Base-by-base conservation (phyloP, 2,113 vertebrate species). In the Muntiacus reevesi region DNA sequence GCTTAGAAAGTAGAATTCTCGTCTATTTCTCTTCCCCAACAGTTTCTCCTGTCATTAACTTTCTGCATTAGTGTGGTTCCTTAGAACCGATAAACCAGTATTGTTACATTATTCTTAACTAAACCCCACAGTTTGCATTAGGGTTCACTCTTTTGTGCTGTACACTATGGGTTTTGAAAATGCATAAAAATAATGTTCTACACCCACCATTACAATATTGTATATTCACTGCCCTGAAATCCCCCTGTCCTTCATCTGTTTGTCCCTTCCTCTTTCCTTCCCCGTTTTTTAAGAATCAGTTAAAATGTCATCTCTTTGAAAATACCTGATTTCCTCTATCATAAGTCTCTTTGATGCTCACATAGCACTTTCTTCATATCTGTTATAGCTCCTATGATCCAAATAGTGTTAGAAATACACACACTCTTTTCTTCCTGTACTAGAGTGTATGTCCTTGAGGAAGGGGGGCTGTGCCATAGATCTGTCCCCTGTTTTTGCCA, bases 91-190 rank as follows among this genome's bases (percentile, higher is more conserved):
- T 92, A 83, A 97, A 45, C 28, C 74, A 50, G 45, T 82, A 50
- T 15, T 33, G 79, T 52, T 47, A 83, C 27, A 25, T 74, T 74
- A 64, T 82, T 87, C 57, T 43, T 91, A 92, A 91, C 54, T 28
- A 23, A 78, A 40, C 27, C 23, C 30, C 55, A 52, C 52, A 47
- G 28, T 87, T 88, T 62, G 43, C 21, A 60, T 54, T 79, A 47
- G 40, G 36, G 54, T 89, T 89, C 54, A 30, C 71, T 83, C 19
- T 92, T 40, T 71, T 30, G 83, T 91, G 74, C 52, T 40, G 33
- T 82, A 87, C 25, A 71, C n/a, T 79, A n/a, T 74, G 88, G 17
- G 25, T 47, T 97, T 86, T 94, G 88, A 85, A 90, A 85, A 85
- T 52, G 88, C 33, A 62, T 60, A 27, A 36, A 55, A 27, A 36